A percentile compares a stretch with the other conserved stretches of the same genome.
Conservation (phyloP, 2,888 invertebrate species). For the Ferdinandea cuprea region DNA sequence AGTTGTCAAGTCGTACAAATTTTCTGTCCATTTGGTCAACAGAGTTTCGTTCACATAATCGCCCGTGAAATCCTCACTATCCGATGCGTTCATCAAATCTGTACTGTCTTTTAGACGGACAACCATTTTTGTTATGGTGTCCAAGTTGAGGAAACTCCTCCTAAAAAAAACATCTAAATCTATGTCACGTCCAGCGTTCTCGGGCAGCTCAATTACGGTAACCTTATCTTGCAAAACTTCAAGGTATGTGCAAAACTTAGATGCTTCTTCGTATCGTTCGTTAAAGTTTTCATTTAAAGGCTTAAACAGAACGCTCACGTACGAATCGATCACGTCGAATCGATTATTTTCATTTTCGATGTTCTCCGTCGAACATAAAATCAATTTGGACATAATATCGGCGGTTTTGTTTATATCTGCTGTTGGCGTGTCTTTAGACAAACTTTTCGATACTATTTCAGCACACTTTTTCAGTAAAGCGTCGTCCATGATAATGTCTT, state of each 20-base stretch:
- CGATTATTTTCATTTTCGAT: constrained; percentile 77
- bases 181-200: constrained; percentile 64
- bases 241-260: constrained; percentile 77
- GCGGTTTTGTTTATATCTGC: constrained; percentile 78
- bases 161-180: constrained; percentile 75
- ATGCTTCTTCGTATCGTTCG: constrained; percentile 65
- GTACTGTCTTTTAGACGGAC: constrained; percentile 19
- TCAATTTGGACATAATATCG: constrained; percentile 79
- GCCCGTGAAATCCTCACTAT: constrained; percentile 79
- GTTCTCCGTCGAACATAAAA: constrained; percentile 80
- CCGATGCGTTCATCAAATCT: constrained; percentile 44
- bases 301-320: constrained; percentile 65
- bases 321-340: constrained; percentile 77
- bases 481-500: constrained; percentile 79
- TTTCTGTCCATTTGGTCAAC: constrained; percentile 79
- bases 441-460: constrained; percentile 76
- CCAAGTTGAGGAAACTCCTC: constrained; percentile 78
- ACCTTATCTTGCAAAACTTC: constrained; percentile 77
- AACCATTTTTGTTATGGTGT: constrained; percentile 79
- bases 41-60: constrained; percentile 80
- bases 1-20: constrained; percentile 77
- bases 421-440: constrained; percentile 47
- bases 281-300: constrained; percentile 58
- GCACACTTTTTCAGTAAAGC: constrained; percentile 77
- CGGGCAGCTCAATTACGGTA: constrained; percentile 73